Evolutionary conservation across 2,113 vertebrate genomes (phyloP).

Genomic region (Camarhynchus parvulus): DNA sequence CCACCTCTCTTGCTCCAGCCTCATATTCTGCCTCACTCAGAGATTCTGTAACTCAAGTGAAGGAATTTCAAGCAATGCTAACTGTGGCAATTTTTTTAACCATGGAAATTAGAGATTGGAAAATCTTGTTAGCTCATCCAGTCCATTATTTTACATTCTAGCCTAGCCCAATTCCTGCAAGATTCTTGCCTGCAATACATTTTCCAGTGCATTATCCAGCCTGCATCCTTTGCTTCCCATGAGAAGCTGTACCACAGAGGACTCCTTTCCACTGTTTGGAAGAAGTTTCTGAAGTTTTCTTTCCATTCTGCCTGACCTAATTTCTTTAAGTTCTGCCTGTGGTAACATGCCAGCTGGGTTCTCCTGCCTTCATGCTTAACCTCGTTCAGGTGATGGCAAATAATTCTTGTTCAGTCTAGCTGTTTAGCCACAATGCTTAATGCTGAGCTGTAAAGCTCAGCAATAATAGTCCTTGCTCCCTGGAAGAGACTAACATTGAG

Average conservation of each 20-base stretch:
- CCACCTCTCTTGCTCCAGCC: not conserved
- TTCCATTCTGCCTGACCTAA: conserved; percentile 19
- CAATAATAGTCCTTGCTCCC: not conserved
- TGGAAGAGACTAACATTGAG: not conserved
- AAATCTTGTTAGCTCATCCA: not conserved
- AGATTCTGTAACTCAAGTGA: not conserved
- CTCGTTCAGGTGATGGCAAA: not conserved
- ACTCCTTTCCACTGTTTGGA: not conserved
- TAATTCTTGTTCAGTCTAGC: conserved; percentile 11
- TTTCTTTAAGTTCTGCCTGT: not conserved
- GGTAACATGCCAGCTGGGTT: not conserved
- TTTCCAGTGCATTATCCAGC: conserved; percentile 13
- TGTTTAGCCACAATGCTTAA: not conserved
- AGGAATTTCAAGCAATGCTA: not conserved
- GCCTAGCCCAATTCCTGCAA: not conserved
- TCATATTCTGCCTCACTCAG: not conserved
- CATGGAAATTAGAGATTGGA: not conserved
- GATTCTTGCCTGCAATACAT: not conserved
- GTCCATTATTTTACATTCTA: not conserved
- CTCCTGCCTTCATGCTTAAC: not conserved
- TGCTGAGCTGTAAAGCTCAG: not conserved
- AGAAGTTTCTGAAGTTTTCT: not conserved
- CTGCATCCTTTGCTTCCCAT: conserved; percentile 26
- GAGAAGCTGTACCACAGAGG: not conserved
- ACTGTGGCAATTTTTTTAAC: not conserved